phyloP scores from a whole-genome alignment of 30 jellyfish, hydroid and myxozoan genomes.

The Aurelia aurita region DNA sequence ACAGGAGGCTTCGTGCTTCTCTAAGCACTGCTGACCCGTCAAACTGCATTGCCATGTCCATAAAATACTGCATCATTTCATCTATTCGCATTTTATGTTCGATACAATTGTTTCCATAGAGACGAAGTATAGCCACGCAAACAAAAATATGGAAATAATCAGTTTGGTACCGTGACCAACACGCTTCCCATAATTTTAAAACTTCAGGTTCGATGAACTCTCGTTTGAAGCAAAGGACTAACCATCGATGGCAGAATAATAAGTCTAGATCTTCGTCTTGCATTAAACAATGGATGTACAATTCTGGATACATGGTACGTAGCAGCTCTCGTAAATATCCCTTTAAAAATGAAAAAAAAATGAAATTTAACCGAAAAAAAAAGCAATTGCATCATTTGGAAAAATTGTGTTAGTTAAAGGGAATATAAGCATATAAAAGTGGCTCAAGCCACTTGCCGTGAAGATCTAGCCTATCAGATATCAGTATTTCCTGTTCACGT shows the following conservation, averaged over 20 bases:
- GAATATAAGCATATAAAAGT: no score
- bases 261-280: conserved; percentile 84
- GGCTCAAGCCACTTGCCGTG: no score
- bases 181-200: conserved; percentile 92
- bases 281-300: conserved; percentile 78
- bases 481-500: no score
- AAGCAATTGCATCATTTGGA: no score
- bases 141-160: conserved; percentile 93
- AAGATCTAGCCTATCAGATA: no score
- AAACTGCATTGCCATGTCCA: conserved; percentile 88
- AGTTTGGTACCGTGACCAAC: conserved; percentile 98
- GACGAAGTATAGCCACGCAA: conserved; percentile 80
- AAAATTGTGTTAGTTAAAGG: no score
- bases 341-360: conserved; percentile 29
- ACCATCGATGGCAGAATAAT: conserved; percentile 98
- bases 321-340: conserved; percentile 88
- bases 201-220: conserved; percentile 90
- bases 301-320: conserved; percentile 90
- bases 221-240: conserved; percentile 93
- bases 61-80: conserved; percentile 83
- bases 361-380: no score
- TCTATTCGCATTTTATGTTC: conserved; percentile 76
- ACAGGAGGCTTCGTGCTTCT: conserved; percentile 86
- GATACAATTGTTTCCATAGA: conserved; percentile 75
- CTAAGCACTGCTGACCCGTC: conserved; percentile 86